Conservation (phyloP, 2,113 vertebrate species). For the Archocentrus centrarchus region DNA sequence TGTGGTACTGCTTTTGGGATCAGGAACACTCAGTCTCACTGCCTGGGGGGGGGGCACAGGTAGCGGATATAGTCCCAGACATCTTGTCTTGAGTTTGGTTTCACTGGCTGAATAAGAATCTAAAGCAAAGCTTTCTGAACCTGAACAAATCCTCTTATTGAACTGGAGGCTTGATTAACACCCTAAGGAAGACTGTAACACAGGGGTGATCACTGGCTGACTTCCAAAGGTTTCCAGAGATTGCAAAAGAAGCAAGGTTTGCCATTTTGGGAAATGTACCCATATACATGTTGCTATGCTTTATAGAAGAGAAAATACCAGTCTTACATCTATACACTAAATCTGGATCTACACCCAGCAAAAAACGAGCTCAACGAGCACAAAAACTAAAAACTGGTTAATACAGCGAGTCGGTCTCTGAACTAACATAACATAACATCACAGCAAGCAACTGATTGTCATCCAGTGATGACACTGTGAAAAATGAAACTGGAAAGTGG, state of each 20-base stretch:
- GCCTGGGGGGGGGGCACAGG: constrained; percentile 16
- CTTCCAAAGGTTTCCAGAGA: not conserved
- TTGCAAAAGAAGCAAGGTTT: not conserved
- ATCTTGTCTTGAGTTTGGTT: constrained; percentile 27
- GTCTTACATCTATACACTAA: not conserved
- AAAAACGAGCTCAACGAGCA: not conserved
- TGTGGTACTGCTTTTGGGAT: constrained; percentile 18
- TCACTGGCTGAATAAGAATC: constrained; percentile 40
- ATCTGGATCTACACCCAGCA: not conserved
- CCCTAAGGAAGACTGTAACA: constrained; percentile 12
- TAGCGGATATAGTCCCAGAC: constrained; percentile 32
- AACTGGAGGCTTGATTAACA: constrained; percentile 15
- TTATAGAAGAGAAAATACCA: not conserved
- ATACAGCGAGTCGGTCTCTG: not conserved
- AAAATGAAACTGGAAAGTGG: too few relatives aligned
- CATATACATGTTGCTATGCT: not conserved
- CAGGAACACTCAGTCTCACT: constrained; percentile 21
- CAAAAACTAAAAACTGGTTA: not conserved
- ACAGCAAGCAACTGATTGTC: not conserved
- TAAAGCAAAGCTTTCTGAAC: constrained; percentile 44
- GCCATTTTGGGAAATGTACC: not conserved
- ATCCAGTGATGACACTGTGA: not conserved
- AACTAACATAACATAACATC: too few relatives aligned
- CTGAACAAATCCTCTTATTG: constrained; percentile 57
- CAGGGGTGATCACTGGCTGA: constrained; percentile 9